Base-by-base conservation (phyloP, 2,888 invertebrate species). In the Lasioglossum pauxillum region DNA sequence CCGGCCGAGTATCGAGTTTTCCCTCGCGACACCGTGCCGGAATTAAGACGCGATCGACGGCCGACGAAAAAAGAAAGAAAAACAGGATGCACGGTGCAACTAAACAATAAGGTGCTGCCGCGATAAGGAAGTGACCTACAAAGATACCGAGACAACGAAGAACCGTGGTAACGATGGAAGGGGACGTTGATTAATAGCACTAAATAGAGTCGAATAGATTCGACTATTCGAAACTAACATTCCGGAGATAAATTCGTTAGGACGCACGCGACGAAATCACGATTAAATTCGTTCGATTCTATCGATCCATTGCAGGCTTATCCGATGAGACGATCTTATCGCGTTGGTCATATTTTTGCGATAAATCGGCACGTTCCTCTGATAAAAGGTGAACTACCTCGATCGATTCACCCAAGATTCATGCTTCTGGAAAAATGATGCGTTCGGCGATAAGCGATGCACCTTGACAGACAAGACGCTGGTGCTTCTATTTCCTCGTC, bases 61-160 rank as follows among this genome's bases (percentile, higher is more conserved):
- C 27, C 27, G 19, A 69, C 23, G 38, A 10, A 38, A 38, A 23
- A 38, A 69, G n/a, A 41, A 27, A 38, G 41, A 64, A 46, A 46
- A 60, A 69, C 74, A 80, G 60, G 31, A 64, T 14, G n/a, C 41
- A 27, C 7, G 3, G 19, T 31, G n/a, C 10, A 38, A 44, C 67
- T 31, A 27, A 69, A 67, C 31, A 23, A 46, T 60, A 27, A 57
- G 41, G 41, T 23, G 35, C 27, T 31, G 10, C 5, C n/a, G 1
- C 53, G 80, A 80, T 75, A 80, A 80, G 80, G 19, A 31, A 67
- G 3, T 8, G 67, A 31, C 49, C 44, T 49, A 64, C 1, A 41
- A 23, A 31, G 67, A 75, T 80, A 67, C 19, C 41, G 1, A 35
- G 10, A 31, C 38, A 31, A 53, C 4, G 35, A 31, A 67, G 19